Conservation (phyloP, 2,113 vertebrate species). For the Castor canadensis region DNA sequence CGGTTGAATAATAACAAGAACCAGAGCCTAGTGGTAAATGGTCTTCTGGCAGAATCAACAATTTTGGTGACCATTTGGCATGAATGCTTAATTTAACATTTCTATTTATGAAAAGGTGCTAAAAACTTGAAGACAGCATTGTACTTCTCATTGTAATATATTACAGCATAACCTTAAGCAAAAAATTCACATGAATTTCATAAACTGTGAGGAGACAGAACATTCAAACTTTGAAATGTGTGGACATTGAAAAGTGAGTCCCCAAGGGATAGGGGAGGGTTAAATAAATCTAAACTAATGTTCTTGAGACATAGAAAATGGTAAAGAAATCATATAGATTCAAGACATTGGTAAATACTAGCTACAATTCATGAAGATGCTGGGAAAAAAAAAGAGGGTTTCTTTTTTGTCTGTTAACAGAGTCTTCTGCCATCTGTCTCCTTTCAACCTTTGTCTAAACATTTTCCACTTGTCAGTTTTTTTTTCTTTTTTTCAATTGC, state of each 20-base stretch:
- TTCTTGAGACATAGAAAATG: neutral
- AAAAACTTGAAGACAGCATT: neutral
- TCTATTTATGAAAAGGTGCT: neutral
- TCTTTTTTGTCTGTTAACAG: neutral
- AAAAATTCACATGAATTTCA: neutral
- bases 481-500: neutral
- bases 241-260: neutral
- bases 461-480: neutral
- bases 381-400: neutral
- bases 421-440: neutral
- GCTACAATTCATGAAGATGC: neutral
- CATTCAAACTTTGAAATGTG: neutral
- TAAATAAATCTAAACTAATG: neutral
- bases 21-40: neutral
- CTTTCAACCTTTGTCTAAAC: neutral
- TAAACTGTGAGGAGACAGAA: neutral
- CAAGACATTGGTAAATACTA: neutral
- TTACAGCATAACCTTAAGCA: neutral
- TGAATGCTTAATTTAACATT: neutral
- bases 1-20: constrained; percentile 39
- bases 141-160: neutral
- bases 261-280: fast-evolving
- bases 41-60: neutral
- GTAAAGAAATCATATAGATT: neutral
- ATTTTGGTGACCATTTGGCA: neutral